These are phyloP conservation scores for Hydrozoanthus gracilis DNA, from an alignment of 92 coral and sea anemone genomes.

Conservation along the genomic window DNA sequence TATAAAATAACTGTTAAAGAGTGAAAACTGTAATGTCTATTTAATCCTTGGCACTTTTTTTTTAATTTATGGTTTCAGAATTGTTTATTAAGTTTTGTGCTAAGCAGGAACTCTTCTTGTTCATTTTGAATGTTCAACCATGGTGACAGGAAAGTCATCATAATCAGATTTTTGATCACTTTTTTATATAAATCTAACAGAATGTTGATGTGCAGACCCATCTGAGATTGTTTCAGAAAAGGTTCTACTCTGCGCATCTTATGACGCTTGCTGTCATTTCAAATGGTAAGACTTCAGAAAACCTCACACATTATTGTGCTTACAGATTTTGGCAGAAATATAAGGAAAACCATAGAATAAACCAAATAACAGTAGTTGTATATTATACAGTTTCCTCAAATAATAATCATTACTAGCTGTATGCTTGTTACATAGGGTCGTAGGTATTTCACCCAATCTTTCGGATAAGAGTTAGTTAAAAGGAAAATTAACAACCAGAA, in stretches of 20 bases:
- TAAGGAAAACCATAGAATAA: background rate
- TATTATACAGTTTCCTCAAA: too few relatives aligned
- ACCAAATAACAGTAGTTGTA: background rate
- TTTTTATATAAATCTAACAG: slow-evolving; percentile 43
- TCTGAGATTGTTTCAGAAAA: slow-evolving; percentile 68
- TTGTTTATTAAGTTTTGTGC: too few relatives aligned
- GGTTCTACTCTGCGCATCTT: slow-evolving; percentile 82
- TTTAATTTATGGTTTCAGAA: too few relatives aligned
- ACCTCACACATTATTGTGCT: background rate
- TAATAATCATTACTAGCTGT: too few relatives aligned
- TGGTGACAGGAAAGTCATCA: background rate
- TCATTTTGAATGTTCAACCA: background rate
- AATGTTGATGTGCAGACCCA: slow-evolving; percentile 72
- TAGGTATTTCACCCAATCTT: too few relatives aligned
- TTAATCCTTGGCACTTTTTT: too few relatives aligned
- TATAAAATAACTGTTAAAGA: too few relatives aligned
- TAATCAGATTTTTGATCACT: background rate
- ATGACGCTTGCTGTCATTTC: slow-evolving; percentile 94
- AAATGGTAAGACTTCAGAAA: slow-evolving; percentile 56
- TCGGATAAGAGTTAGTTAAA: too few relatives aligned
- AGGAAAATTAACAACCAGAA: too few relatives aligned
- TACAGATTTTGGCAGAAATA: background rate
- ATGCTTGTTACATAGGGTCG: too few relatives aligned
- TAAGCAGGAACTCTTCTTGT: too few relatives aligned
- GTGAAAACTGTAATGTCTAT: too few relatives aligned